These are phyloP conservation scores for Dolichallabes microphthalmus DNA, from an alignment of 2,113 vertebrate species.

Conservation along the genomic window DNA sequence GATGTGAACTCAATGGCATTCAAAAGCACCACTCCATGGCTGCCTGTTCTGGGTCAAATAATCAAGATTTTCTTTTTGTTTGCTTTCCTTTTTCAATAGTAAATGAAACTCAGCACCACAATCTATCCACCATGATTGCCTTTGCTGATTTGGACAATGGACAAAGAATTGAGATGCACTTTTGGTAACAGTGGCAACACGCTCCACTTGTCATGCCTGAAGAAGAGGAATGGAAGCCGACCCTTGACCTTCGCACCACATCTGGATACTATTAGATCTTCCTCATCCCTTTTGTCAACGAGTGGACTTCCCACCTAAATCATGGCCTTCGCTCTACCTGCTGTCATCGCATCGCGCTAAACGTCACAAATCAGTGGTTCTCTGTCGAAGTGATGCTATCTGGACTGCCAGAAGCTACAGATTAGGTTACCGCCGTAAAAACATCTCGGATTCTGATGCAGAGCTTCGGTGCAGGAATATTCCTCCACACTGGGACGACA, in stretches of 20 bases:
- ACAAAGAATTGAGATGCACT: constrained; percentile 32
- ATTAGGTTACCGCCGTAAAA: constrained; percentile 66
- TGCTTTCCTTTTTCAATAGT: not conserved
- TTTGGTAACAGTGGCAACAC: constrained; percentile 30
- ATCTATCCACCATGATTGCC: not conserved
- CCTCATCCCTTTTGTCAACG: constrained; percentile 41
- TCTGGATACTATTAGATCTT: constrained; percentile 44
- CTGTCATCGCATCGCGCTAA: constrained; percentile 49
- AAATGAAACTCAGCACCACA: not conserved
- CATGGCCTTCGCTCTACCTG: constrained; percentile 57
- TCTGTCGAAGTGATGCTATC: constrained; percentile 57
- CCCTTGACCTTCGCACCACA: constrained; percentile 46
- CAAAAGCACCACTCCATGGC: not conserved
- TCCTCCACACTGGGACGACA: constrained; percentile 41
- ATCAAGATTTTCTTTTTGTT: not conserved
- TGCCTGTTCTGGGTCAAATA: not conserved
- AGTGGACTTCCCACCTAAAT: constrained; percentile 55
- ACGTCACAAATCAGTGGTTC: constrained; percentile 59
- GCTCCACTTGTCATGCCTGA: constrained; percentile 42
- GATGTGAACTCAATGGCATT: not conserved
- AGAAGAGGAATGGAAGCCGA: constrained; percentile 49
- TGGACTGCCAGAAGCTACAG: constrained; percentile 59
- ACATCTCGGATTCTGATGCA: constrained; percentile 52
- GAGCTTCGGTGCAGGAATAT: constrained; percentile 44
- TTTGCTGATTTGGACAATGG: not conserved